These are phyloP conservation scores for Drosophila novamexicana DNA, from an alignment of 1,140 invertebrate species.

Conservation along the genomic window DNA sequence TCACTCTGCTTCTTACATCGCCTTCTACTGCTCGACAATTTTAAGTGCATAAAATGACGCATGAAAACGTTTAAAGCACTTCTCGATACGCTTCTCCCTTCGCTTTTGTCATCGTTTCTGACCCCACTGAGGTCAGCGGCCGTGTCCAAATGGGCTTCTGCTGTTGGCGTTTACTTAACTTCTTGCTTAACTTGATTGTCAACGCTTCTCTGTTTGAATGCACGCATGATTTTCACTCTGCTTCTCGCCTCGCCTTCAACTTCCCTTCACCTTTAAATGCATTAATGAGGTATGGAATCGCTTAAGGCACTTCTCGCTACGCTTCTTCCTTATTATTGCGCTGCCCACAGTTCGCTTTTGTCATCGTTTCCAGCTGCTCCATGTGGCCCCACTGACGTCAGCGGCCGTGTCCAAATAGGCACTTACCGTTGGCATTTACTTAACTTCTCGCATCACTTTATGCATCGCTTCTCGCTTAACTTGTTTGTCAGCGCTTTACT, in stretches of 20 bases:
- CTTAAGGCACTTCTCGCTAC: background rate
- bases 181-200: background rate
- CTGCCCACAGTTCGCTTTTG: background rate
- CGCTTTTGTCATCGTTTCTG: slow-evolving; percentile 1
- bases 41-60: background rate
- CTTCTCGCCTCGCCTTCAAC: too few relatives aligned
- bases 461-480: background rate
- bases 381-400: slow-evolving; percentile 26
- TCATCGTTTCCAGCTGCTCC: background rate
- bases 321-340: background rate
- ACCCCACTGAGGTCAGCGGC: slow-evolving; percentile 28
- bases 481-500: background rate
- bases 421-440: background rate
- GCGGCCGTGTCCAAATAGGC: slow-evolving; percentile 1
- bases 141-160: background rate
- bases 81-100: background rate
- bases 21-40: background rate
- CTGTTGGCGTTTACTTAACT: slow-evolving; percentile 5
- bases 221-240: background rate
- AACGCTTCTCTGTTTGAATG: background rate
- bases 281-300: background rate
- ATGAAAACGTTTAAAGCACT: background rate
- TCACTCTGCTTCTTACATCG: background rate
- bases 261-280: background rate
- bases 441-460: too few relatives aligned